Evolutionary conservation across 2,113 vertebrate genomes (phyloP).

Genomic region (Lagopus leucura): DNA sequence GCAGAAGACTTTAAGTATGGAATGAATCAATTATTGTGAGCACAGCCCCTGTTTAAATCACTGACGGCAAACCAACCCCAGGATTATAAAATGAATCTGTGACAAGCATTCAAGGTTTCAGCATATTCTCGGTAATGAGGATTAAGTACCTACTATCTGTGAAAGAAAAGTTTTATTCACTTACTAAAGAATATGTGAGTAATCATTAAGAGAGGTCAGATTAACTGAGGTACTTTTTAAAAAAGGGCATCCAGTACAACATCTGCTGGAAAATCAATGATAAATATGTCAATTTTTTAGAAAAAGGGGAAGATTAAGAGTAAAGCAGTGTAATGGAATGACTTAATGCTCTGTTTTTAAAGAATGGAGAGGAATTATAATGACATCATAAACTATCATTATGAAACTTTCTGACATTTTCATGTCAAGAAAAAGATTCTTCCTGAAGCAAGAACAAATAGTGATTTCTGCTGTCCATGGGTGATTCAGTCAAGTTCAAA

Average conservation of each 20-base stretch:
- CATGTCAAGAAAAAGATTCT: conserved; percentile 60
- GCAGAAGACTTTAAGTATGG: conserved; percentile 72
- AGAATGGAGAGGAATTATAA: conserved; percentile 52
- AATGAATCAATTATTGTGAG: conserved; percentile 81
- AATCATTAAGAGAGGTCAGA: conserved; percentile 74
- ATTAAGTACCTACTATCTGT: conserved; percentile 72
- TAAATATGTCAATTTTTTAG: conserved; percentile 63
- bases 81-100: conserved; percentile 78
- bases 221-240: conserved; percentile 47
- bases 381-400: conserved; percentile 60
- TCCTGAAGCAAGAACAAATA: conserved; percentile 56
- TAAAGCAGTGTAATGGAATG: conserved; percentile 50
- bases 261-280: conserved; percentile 69
- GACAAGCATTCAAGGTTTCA: conserved; percentile 77
- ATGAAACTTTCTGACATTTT: conserved; percentile 67
- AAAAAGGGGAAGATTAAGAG: conserved; percentile 57
- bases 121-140: conserved; percentile 75
- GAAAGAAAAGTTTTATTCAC: conserved; percentile 79
- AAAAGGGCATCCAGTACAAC: conserved; percentile 57
- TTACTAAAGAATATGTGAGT: conserved; percentile 67
- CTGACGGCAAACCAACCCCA: conserved; percentile 68
- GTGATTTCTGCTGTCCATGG: conserved; percentile 47
- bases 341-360: conserved; percentile 66
- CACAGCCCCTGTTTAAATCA: conserved; percentile 71
- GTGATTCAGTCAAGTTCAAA: conserved; percentile 58